Percentiles rank a stretch among this genome's conserved stretches.
These are phyloP conservation scores for Pipra filicauda DNA, from an alignment of 2,113 vertebrate genomes.

Conservation along the genomic window DNA sequence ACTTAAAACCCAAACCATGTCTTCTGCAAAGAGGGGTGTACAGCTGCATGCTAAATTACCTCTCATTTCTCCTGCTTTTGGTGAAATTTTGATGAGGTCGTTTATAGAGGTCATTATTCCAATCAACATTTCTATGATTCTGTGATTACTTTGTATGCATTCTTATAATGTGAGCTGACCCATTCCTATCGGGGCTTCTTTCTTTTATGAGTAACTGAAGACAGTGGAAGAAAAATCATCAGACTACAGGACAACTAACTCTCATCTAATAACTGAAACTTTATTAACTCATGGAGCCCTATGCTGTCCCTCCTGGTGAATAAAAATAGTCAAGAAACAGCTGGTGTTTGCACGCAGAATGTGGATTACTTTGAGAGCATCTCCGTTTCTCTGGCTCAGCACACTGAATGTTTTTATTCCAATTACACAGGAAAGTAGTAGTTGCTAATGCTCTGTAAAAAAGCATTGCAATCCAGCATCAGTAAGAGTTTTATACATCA, in stretches of 20 bases:
- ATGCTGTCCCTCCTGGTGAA: neutral
- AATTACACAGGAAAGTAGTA: neutral
- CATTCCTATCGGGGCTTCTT: neutral
- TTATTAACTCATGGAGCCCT: neutral
- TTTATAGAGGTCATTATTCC: neutral
- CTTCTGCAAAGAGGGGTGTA: neutral
- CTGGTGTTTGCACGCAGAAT: neutral
- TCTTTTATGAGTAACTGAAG: neutral
- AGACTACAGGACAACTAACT: neutral
- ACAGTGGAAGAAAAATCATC: neutral
- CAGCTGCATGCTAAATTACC: neutral
- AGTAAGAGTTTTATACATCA: neutral
- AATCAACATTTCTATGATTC: conserved; percentile 16
- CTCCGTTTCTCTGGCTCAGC: neutral
- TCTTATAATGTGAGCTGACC: neutral
- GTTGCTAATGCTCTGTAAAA: neutral
- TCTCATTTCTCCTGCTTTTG: neutral
- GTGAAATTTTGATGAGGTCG: neutral
- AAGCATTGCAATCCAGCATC: neutral
- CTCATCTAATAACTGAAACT: neutral
- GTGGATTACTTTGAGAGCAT: neutral
- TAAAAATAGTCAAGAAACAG: neutral
- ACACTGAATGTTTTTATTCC: neutral
- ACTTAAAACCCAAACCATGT: neutral
- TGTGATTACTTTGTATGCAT: neutral